A percentile compares a stretch with the other conserved stretches of the same genome.
phyloP scores from a whole-genome alignment of 2,888 invertebrate species.

The Thereva nobilitata region DNA sequence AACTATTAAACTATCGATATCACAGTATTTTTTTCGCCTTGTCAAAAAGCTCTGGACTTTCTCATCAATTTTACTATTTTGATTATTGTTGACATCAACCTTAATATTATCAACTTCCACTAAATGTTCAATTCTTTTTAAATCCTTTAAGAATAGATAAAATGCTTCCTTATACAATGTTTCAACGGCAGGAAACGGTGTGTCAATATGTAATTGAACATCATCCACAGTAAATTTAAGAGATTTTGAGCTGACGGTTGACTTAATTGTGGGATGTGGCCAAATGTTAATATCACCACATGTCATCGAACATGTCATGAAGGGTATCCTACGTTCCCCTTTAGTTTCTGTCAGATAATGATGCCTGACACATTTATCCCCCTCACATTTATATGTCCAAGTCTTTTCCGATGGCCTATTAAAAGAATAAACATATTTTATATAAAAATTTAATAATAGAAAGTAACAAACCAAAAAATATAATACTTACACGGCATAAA shows the following conservation, averaged over 20 bases:
- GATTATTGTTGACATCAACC: constrained; percentile 17
- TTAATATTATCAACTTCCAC: constrained; percentile 42
- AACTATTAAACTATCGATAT: constrained; percentile 53
- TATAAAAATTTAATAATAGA: not conserved
- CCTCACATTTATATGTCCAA: constrained; percentile 78
- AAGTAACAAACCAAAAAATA: not conserved
- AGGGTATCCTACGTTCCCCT: constrained; percentile 61
- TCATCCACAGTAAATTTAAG: constrained; percentile 59
- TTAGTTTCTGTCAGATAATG: constrained; percentile 55
- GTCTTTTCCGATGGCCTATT: constrained; percentile 59
- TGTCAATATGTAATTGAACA: constrained; percentile 51
- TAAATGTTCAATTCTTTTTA: constrained; percentile 53
- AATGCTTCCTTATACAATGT: constrained; percentile 51
- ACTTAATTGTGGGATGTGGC: constrained; percentile 78
- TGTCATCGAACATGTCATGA: constrained; percentile 77
- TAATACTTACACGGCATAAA: constrained; percentile 51
- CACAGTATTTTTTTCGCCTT: constrained; percentile 47
- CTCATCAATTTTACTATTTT: constrained; percentile 34
- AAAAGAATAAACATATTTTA: constrained; percentile 7
- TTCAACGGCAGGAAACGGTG: constrained; percentile 52
- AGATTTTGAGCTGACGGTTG: constrained; percentile 68
- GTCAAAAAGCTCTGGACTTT: constrained; percentile 42
- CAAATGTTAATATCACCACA: constrained; percentile 74
- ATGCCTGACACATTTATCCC: constrained; percentile 70
- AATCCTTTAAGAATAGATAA: constrained; percentile 53